Percentiles rank a stretch among this genome's conserved stretches.
phyloP scores from a whole-genome alignment of 1,140 invertebrate species.

The Leptopilina clavipes region DNA sequence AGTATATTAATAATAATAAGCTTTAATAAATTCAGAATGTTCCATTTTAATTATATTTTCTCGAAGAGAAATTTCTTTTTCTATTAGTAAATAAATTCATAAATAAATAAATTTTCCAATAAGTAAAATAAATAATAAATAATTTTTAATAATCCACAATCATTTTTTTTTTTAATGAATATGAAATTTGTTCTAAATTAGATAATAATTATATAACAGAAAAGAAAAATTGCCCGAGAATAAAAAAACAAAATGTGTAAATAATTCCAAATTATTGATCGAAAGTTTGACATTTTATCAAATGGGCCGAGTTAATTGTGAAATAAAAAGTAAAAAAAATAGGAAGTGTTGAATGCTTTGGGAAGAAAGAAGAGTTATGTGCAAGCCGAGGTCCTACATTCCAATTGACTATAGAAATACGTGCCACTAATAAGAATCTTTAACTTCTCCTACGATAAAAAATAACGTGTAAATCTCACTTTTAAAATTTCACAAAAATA shows the following conservation, averaged over 20 bases:
- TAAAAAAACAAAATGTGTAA: background rate
- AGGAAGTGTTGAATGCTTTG: background rate
- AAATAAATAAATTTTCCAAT: too few relatives aligned
- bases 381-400: background rate
- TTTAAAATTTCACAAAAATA: too few relatives aligned
- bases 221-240: background rate
- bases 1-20: conserved; percentile 62
- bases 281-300: background rate
- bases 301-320: conserved; percentile 4
- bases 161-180: too few relatives aligned
- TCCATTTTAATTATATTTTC: background rate
- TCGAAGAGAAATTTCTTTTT: background rate
- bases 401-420: background rate
- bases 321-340: background rate
- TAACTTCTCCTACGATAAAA: background rate
- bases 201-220: too few relatives aligned
- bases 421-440: conserved; percentile 18
- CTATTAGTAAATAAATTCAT: too few relatives aligned
- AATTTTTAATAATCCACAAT: too few relatives aligned
- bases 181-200: too few relatives aligned
- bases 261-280: background rate
- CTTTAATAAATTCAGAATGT: too few relatives aligned
- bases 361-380: background rate
- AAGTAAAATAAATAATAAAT: too few relatives aligned
- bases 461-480: background rate